A percentile compares a stretch with the other conserved stretches of the same genome.
Evolutionary conservation across 2,113 vertebrate species (phyloP).

Genomic region (Melanerpes aurifrons): DNA sequence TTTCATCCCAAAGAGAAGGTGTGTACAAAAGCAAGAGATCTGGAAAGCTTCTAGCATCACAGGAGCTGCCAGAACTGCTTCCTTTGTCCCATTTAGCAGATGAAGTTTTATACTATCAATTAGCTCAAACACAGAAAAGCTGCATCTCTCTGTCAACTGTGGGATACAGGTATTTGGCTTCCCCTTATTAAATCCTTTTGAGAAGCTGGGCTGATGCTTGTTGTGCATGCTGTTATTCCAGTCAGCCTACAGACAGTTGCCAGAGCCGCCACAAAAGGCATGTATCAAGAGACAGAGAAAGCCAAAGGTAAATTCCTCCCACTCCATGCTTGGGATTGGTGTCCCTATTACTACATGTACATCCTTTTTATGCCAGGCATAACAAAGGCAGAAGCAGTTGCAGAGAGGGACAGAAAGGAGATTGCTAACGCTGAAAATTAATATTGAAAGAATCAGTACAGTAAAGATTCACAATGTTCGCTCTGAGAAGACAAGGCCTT

Average conservation of each 20-base stretch:
- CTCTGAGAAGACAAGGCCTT: background rate
- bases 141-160: background rate
- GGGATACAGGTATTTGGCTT: background rate
- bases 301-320: constrained; percentile 5
- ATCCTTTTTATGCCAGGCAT: background rate
- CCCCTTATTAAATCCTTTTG: background rate
- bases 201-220: background rate
- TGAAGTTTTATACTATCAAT: background rate
- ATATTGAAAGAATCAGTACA: background rate
- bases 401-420: background rate
- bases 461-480: background rate
- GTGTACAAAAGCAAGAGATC: background rate
- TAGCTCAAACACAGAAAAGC: background rate
- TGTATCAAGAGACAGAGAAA: background rate
- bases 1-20: background rate
- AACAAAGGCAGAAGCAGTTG: background rate
- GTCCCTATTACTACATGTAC: background rate
- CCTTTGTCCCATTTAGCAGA: background rate
- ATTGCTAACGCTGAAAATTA: background rate
- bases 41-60: background rate
- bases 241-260: background rate
- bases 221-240: constrained; percentile 30
- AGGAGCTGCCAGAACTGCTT: background rate
- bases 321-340: background rate
- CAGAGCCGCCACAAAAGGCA: background rate